Percentiles rank a stretch among this genome's conserved stretches.
Evolutionary conservation across 2,888 invertebrate species (phyloP).

Genomic region (Morinoia aosen): DNA sequence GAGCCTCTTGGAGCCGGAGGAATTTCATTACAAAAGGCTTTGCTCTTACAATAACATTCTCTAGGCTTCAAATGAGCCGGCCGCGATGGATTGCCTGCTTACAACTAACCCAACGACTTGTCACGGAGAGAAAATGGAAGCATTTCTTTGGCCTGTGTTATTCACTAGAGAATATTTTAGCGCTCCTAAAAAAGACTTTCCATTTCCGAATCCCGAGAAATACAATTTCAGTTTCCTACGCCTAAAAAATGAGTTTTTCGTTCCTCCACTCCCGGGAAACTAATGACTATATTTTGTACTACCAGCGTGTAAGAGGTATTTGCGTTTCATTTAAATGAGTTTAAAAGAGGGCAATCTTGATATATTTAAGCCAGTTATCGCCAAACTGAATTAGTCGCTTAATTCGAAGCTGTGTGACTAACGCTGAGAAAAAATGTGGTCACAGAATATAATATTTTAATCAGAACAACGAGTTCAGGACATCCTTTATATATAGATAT

Average conservation of each 20-base stretch:
- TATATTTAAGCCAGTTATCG: too few species aligned
- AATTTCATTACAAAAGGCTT: slow-evolving; percentile 48
- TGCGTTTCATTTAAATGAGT: neutral
- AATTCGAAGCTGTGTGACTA: too few species aligned
- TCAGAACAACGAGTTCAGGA: too few species aligned
- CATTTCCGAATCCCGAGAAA: neutral
- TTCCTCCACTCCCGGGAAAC: neutral
- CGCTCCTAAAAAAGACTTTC: neutral
- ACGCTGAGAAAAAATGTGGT: too few species aligned
- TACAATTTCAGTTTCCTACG: neutral
- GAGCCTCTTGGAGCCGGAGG: neutral
- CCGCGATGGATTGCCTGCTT: slow-evolving; percentile 23
- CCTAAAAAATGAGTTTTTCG: neutral
- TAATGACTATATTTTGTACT: neutral
- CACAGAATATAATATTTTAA: too few species aligned
- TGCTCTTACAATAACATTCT: slow-evolving; percentile 25
- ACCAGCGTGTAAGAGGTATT: neutral
- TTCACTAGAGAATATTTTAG: slow-evolving; percentile 1
- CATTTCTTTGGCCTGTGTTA: slow-evolving; percentile 39
- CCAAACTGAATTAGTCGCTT: too few species aligned
- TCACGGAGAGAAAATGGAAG: neutral
- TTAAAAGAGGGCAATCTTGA: too few species aligned
- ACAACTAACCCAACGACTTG: slow-evolving; percentile 38
- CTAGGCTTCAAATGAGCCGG: slow-evolving; percentile 27
- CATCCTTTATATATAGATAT: too few species aligned